Evolutionary conservation across 1,140 invertebrate genomes (phyloP), one percentile per base, ranked within the genome.

Genomic region (Schlechtendalia chinensis): DNA sequence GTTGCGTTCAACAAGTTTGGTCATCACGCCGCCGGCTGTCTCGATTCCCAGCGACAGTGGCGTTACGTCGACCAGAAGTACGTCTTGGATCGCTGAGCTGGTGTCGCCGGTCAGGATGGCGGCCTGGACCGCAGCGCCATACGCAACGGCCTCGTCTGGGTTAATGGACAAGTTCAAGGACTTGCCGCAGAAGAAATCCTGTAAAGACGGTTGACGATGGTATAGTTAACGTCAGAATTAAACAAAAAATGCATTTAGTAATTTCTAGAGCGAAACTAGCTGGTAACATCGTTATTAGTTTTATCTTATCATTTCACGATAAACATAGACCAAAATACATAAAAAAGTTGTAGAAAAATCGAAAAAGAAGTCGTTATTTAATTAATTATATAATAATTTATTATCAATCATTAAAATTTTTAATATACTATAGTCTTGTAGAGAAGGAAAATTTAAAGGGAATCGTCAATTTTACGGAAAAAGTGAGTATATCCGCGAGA

Each of bases 141-240:
- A 91, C 0, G 90, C 90, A 0, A 91, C 90, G 0, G 90, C 90
- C 84, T 91, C 90, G 83, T 91, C 90, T 3, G 90, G 90, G 82
- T 91, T 91, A 82, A 91, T 91, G 27, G 90, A 91, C 54, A 93
- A 87, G 83, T 90, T 90, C 17, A 90, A 84, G 27, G 87, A 84
- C 83, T 91, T 91, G 50, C 90, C 89, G 77, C 86, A 86, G 86
- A 91, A 91, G 85, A 89, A 91, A 83, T 90, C 88, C 83, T 79
- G 22, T 12, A 12, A 47, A 1, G 3, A 6, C 24, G 8, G 59
- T 29, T n/a, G n/a, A 29, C 24, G 24, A 27, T 6, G 12, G 27
- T n/a, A n/a, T n/a, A n/a, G n/a, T n/a, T n/a, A 59, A 59, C 58
- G 16, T 16, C 58, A 6, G 27, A 61, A 8, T 39, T 39, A 8